Conservation (phyloP, 2,797 vertebrate species). For the Pseudotriccus pelzelni region DNA sequence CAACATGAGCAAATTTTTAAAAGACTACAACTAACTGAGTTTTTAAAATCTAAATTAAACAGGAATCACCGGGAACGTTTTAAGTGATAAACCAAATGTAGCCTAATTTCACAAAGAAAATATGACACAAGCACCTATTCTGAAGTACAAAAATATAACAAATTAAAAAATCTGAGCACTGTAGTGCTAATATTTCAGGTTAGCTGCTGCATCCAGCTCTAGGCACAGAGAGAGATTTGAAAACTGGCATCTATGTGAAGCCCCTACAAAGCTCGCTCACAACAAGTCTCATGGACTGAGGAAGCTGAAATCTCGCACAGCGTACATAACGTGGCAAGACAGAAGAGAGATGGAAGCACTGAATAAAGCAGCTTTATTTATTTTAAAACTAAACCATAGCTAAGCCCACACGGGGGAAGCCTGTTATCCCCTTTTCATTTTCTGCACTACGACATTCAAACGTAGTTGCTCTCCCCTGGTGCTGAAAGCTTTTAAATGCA, state of each 20-base stretch:
- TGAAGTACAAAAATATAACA: background rate
- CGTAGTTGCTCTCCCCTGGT: background rate
- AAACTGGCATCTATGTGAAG: background rate
- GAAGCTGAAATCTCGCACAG: background rate
- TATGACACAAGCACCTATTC: background rate
- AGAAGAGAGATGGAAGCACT: background rate
- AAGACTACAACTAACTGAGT: background rate
- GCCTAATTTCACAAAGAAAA: background rate
- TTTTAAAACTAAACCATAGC: background rate
- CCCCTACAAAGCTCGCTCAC: background rate
- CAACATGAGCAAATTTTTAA: background rate
- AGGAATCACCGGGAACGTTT: background rate
- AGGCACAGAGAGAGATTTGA: background rate
- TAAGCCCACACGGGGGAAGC: background rate
- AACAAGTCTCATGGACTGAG: background rate
- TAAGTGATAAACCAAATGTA: background rate
- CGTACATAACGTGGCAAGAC: background rate
- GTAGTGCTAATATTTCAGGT: background rate
- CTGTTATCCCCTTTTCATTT: background rate
- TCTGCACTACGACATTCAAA: conserved; percentile 26
- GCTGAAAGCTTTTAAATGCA: conserved; percentile 21
- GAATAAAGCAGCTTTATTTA: conserved; percentile 38
- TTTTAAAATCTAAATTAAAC: background rate
- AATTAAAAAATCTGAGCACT: background rate
- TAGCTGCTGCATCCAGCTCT: background rate